Conservation (phyloP, 2,888 invertebrate species). For the Mechanitis mazaeus region DNA sequence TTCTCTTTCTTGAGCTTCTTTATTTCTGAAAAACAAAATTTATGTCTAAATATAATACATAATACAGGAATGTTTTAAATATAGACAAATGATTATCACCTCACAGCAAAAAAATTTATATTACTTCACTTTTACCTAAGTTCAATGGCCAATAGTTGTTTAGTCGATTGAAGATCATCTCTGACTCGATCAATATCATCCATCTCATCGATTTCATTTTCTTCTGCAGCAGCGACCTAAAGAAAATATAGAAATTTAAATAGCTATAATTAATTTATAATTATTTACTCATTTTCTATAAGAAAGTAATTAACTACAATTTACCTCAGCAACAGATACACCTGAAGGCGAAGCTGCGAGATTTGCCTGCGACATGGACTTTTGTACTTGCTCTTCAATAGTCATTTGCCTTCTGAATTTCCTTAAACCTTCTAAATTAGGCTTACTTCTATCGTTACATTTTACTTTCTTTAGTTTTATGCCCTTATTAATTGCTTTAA, state of each 20-base stretch:
- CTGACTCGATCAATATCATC: constrained; percentile 94
- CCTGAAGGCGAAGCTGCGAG: constrained; percentile 74
- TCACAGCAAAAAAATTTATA: too few relatives aligned
- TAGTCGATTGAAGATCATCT: constrained; percentile 93
- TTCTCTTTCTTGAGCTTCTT: constrained; percentile 89
- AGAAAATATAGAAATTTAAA: constrained; percentile 22
- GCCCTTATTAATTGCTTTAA: constrained; percentile 88
- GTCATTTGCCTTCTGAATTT: constrained; percentile 94
- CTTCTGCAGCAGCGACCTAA: constrained; percentile 62
- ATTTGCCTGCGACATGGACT: constrained; percentile 83
- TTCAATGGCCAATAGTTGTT: constrained; percentile 92
- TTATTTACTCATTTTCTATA: not conserved
- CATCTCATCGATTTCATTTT: constrained; percentile 87
- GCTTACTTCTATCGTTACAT: constrained; percentile 91
- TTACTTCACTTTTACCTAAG: constrained; percentile 64
- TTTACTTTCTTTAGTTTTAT: constrained; percentile 84
- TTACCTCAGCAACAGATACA: constrained; percentile 53
- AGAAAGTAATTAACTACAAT: not conserved
- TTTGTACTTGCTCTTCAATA: constrained; percentile 91
- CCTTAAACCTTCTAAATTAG: constrained; percentile 86
- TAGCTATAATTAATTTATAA: constrained; percentile 1
- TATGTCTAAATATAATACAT: not conserved
- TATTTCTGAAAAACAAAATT: constrained; percentile 74
- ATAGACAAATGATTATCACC: too few relatives aligned
- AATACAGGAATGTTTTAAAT: not conserved